These are phyloP conservation scores for Nymphicus hollandicus DNA, from an alignment of 2,113 vertebrate genomes.

Conservation along the genomic window DNA sequence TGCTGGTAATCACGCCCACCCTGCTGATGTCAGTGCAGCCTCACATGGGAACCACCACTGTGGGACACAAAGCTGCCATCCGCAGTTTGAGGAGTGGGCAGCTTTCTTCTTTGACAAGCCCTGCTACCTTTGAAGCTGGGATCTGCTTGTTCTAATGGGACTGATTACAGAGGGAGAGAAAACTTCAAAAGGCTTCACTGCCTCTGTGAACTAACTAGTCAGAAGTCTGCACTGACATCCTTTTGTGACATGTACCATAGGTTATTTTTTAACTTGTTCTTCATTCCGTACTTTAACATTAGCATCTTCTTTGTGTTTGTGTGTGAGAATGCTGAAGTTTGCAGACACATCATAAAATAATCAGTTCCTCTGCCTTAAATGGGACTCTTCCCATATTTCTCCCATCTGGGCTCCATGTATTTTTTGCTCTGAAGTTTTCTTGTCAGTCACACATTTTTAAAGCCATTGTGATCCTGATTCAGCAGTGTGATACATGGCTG, in stretches of 20 bases:
- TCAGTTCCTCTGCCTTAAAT: background rate
- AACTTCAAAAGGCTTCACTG: slow-evolving; percentile 32
- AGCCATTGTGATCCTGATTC: background rate
- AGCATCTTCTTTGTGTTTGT: background rate
- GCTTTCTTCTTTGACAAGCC: slow-evolving; percentile 6
- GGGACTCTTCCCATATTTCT: background rate
- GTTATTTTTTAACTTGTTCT: background rate
- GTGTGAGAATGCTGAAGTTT: background rate
- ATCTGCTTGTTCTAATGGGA: slow-evolving; percentile 13
- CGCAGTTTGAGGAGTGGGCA: background rate
- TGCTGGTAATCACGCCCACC: background rate
- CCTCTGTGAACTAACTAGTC: background rate
- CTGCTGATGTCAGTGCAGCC: background rate
- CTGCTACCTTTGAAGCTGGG: slow-evolving; percentile 26
- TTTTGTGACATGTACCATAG: background rate
- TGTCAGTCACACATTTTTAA: background rate
- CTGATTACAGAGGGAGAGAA: slow-evolving; percentile 24
- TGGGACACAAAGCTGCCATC: background rate
- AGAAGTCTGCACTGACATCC: background rate
- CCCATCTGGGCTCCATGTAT: fast-evolving
- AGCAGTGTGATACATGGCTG: background rate
- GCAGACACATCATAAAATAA: background rate
- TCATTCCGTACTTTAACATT: background rate
- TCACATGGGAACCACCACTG: background rate
- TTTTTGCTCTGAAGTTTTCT: background rate